These are phyloP conservation scores for Coryphaenoides rupestris DNA, from an alignment of 2,113 vertebrate species.

Conservation along the genomic window DNA sequence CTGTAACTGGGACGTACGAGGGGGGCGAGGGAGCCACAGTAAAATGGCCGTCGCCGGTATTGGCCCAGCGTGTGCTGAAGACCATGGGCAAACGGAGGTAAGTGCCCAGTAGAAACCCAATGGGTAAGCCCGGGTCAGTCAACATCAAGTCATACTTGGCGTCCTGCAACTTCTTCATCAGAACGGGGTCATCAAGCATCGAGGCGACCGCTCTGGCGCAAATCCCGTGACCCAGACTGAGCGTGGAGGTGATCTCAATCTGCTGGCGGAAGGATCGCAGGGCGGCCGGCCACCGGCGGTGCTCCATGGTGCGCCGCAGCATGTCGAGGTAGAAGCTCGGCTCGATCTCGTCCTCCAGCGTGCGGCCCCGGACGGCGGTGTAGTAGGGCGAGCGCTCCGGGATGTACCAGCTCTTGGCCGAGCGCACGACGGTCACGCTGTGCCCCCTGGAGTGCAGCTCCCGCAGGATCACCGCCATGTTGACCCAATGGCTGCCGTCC, in stretches of 20 bases:
- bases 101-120: constrained; percentile 63
- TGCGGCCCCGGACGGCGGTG: constrained; percentile 23
- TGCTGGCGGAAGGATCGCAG: constrained; percentile 48
- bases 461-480: constrained; percentile 70
- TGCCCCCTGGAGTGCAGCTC: constrained; percentile 73
- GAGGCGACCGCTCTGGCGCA: constrained; percentile 27
- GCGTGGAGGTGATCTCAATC: accelerated
- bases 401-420: constrained; percentile 65
- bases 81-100: constrained; percentile 71
- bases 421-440: constrained; percentile 66
- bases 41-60: constrained; percentile 64
- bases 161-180: constrained; percentile 49
- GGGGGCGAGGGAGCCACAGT: constrained; percentile 61
- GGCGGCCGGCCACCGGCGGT: constrained; percentile 19
- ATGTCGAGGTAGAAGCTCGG: constrained; percentile 40
- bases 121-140: constrained; percentile 62
- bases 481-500: constrained; percentile 82
- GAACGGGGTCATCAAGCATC: constrained; percentile 55
- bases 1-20: constrained; percentile 66
- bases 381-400: constrained; percentile 50
- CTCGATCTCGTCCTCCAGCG: constrained; percentile 35
- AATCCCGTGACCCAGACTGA: constrained; percentile 9
- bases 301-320: constrained; percentile 36
- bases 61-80: constrained; percentile 71
- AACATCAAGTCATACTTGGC: constrained; percentile 68